phyloP scores from a whole-genome alignment of 1,140 invertebrate genomes.

The Sesamia nonagrioides region DNA sequence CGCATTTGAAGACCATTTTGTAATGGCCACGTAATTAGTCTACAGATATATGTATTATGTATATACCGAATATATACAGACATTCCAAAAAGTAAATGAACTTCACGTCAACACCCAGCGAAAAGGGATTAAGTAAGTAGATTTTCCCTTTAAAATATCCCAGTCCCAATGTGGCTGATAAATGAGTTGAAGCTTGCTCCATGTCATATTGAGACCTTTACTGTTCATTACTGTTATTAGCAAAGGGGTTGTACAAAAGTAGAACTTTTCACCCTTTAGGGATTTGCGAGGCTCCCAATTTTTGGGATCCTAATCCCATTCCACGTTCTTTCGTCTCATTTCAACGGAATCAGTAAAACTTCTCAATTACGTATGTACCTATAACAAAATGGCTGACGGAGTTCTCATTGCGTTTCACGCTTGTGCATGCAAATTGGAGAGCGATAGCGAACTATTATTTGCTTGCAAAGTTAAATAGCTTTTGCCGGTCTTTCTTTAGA shows the following conservation, averaged over 20 bases:
- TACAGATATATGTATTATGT: no score
- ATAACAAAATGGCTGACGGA: constrained; percentile 40
- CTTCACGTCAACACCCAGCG: neutral
- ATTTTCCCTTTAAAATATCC: constrained; percentile 18
- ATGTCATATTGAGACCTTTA: constrained; percentile 27
- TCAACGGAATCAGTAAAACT: constrained; percentile 19
- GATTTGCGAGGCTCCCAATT: constrained; percentile 32
- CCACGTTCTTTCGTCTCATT: constrained; percentile 31
- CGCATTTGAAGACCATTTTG: neutral
- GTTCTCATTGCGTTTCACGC: constrained; percentile 59
- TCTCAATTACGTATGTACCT: constrained; percentile 16
- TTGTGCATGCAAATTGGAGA: constrained; percentile 68
- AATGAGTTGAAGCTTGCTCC: constrained; percentile 25
- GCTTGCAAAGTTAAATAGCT: constrained; percentile 77
- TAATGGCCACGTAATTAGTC: no score
- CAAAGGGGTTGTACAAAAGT: constrained; percentile 30
- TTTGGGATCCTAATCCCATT: constrained; percentile 27
- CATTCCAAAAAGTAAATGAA: constrained; percentile 13
- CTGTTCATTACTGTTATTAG: constrained; percentile 34
- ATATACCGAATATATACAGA: no score
- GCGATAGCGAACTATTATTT: constrained; percentile 68
- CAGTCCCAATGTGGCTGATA: constrained; percentile 26
- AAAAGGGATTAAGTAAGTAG: constrained; percentile 21
- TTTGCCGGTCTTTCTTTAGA: constrained; percentile 60
- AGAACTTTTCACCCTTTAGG: constrained; percentile 38